Evolutionary conservation across 2,888 invertebrate species (phyloP).

Genomic region (Troilus luridus): DNA sequence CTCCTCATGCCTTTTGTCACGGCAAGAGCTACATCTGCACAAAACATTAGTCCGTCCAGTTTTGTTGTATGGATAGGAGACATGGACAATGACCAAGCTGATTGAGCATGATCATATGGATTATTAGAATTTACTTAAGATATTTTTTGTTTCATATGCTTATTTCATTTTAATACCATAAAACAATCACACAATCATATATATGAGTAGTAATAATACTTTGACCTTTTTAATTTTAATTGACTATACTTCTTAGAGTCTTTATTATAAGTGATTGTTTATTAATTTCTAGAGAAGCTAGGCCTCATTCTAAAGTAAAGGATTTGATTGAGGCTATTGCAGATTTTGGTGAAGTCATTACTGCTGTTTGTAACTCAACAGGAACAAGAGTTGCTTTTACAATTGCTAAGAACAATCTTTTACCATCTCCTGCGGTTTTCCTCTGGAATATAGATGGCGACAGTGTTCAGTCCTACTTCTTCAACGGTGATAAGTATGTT

Average conservation of each 20-base stretch:
- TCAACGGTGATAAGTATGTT: constrained; percentile 68
- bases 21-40: too few relatives aligned
- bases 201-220: too few relatives aligned
- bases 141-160: too few relatives aligned
- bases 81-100: too few relatives aligned
- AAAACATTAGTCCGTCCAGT: too few relatives aligned
- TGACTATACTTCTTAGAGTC: not conserved
- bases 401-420: constrained; percentile 84
- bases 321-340: constrained; percentile 85
- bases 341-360: constrained; percentile 91
- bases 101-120: too few relatives aligned
- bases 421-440: constrained; percentile 87
- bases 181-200: too few relatives aligned
- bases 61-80: too few relatives aligned
- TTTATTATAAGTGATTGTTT: not conserved
- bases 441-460: constrained; percentile 95
- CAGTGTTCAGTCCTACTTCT: constrained; percentile 79
- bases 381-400: constrained; percentile 89
- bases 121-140: too few relatives aligned
- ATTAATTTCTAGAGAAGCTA: constrained; percentile 78
- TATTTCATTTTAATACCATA: too few relatives aligned
- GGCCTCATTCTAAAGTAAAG: constrained; percentile 83
- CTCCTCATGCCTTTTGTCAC: too few relatives aligned
- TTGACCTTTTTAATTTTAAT: not conserved
- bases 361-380: constrained; percentile 85